Percentiles rank a stretch among this genome's conserved stretches.
phyloP scores from a whole-genome alignment of 2,888 invertebrate genomes.

The Protonemura montana region DNA sequence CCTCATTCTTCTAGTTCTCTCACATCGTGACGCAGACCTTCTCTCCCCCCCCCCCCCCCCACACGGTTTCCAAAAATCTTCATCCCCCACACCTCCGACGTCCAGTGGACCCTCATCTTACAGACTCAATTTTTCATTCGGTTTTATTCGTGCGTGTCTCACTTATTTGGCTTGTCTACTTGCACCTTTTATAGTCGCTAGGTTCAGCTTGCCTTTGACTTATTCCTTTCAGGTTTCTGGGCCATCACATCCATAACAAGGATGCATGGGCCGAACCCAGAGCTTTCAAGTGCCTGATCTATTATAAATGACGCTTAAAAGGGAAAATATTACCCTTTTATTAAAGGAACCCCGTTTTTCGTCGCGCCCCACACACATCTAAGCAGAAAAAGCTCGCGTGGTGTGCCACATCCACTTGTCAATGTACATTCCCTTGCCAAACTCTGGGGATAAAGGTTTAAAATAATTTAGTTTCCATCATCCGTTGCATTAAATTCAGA shows the following conservation, averaged over 20 bases:
- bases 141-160: constrained; percentile 28
- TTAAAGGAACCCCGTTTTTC: neutral
- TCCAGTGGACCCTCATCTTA: constrained; percentile 41
- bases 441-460: neutral
- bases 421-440: neutral
- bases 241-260: constrained; percentile 5
- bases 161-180: constrained; percentile 22
- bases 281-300: constrained; percentile 12
- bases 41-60: neutral
- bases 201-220: constrained; percentile 3
- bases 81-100: constrained; percentile 12
- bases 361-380: neutral
- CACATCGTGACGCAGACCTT: neutral
- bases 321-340: constrained; percentile 3
- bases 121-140: constrained; percentile 45
- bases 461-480: no score
- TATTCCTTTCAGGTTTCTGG: neutral
- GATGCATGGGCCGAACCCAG: neutral
- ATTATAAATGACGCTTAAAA: constrained; percentile 12
- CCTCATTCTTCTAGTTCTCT: constrained; percentile 43
- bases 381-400: neutral
- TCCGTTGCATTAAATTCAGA: no score
- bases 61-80: no score
- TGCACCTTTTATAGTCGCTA: constrained; percentile 7
- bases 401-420: neutral